A percentile compares a stretch with the other conserved stretches of the same genome.
Conservation (phyloP, 2,888 invertebrate genomes). For the Suillia variegata region DNA sequence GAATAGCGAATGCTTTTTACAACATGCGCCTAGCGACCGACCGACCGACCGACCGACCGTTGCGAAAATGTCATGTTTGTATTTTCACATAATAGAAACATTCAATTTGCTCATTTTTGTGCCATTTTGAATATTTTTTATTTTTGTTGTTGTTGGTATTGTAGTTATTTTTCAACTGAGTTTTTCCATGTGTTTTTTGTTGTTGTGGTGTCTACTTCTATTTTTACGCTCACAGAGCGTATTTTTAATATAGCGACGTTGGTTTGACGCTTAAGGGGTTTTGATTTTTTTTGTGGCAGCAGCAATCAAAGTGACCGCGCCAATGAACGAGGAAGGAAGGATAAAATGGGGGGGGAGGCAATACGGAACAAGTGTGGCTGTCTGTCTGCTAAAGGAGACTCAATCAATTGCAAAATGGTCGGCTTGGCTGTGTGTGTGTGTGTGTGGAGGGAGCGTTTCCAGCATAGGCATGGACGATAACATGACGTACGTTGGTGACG, state of each 20-base stretch:
- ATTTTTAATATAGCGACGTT: no score
- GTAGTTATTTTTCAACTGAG: background rate
- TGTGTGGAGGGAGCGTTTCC: no score
- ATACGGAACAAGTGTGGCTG: background rate
- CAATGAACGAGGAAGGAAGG: no score
- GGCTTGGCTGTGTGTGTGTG: background rate
- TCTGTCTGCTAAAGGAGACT: no score
- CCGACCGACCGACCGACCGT: no score
- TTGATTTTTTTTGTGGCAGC: no score
- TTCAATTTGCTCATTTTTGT: slow-evolving; percentile 34
- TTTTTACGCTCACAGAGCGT: background rate
- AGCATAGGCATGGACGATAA: background rate
- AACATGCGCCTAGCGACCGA: slow-evolving; percentile 13
- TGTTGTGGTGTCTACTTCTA: background rate
- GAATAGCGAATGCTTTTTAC: background rate
- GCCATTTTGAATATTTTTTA: background rate
- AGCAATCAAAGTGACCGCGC: no score
- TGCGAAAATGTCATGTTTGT: slow-evolving; percentile 29
- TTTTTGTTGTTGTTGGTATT: background rate
- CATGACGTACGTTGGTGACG: background rate
- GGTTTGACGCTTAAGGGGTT: no score
- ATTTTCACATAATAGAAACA: slow-evolving; percentile 40
- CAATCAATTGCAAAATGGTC: background rate
- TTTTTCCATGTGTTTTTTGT: background rate
- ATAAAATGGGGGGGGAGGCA: no score